Conservation (phyloP, 2,113 vertebrate genomes). For the Geococcyx californianus region DNA sequence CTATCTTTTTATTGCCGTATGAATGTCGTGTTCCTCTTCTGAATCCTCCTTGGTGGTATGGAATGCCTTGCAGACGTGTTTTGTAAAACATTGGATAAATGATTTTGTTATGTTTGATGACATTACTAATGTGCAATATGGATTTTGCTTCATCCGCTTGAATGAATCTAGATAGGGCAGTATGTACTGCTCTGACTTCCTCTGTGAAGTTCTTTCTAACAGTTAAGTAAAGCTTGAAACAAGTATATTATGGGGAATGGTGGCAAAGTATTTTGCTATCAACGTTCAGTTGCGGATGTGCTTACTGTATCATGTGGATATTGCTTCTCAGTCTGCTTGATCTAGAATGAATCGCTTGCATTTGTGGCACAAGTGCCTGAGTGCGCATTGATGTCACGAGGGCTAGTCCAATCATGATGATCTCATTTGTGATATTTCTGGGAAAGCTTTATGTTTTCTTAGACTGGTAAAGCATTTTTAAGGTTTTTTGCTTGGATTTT, state of each 20-base stretch:
- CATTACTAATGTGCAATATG: not conserved
- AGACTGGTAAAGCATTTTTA: not conserved
- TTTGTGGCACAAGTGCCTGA: not conserved
- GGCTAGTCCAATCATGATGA: not conserved
- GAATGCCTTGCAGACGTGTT: not conserved
- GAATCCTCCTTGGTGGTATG: not conserved
- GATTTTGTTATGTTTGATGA: not conserved
- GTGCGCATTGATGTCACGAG: not conserved
- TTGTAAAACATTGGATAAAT: not conserved
- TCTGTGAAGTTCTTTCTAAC: not conserved
- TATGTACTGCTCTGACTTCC: not conserved
- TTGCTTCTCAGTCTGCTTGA: not conserved
- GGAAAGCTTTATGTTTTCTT: not conserved
- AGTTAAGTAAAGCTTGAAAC: not conserved
- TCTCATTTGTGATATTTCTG: not conserved
- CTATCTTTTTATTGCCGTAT: not conserved
- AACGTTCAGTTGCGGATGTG: not conserved
- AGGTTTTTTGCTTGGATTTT: not conserved
- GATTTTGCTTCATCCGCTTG: not conserved
- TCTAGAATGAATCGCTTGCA: not conserved
- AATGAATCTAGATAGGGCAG: not conserved
- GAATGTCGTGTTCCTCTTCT: not conserved
- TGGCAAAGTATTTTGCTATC: not conserved
- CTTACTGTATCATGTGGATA: not conserved
- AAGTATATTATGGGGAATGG: not conserved